Evolutionary conservation across 2,113 vertebrate species (phyloP).

Genomic region (Gavialis gangeticus): DNA sequence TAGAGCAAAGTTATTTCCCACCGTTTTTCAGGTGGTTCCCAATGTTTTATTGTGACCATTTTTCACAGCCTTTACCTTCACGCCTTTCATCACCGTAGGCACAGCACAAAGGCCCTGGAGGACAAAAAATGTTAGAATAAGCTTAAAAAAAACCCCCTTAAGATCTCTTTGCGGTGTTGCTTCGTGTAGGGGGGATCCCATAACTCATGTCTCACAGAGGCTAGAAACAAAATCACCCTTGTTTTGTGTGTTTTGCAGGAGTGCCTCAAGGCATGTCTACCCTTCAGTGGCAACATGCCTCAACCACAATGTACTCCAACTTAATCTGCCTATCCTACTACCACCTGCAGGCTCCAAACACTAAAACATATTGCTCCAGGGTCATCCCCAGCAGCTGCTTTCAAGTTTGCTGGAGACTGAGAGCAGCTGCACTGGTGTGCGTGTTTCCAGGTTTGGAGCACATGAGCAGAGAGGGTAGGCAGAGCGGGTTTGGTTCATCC

Average conservation of each 20-base stretch:
- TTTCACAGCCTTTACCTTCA: not conserved
- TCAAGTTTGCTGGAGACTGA: too few relatives aligned
- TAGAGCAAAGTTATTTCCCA: not conserved
- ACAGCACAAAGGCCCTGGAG: not conserved
- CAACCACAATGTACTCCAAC: too few relatives aligned
- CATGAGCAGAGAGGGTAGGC: too few relatives aligned
- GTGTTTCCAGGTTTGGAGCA: too few relatives aligned
- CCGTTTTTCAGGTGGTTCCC: slow-evolving; percentile 3
- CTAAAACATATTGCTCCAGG: too few relatives aligned
- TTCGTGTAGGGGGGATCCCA: not conserved
- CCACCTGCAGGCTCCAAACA: too few relatives aligned
- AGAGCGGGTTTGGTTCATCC: too few relatives aligned
- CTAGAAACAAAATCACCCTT: not conserved
- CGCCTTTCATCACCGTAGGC: not conserved
- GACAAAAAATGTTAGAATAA: not conserved
- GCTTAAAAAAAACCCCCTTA: not conserved
- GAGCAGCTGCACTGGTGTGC: too few relatives aligned
- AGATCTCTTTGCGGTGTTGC: not conserved
- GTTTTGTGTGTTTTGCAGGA: not conserved
- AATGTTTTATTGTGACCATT: slow-evolving; percentile 2
- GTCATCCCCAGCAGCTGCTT: too few relatives aligned
- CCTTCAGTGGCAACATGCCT: too few relatives aligned
- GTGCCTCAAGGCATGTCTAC: not conserved
- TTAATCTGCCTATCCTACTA: too few relatives aligned
- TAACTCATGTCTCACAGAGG: not conserved